Evolutionary conservation across 2,797 vertebrate species (phyloP).

Genomic region (Urophycis tenuis): DNA sequence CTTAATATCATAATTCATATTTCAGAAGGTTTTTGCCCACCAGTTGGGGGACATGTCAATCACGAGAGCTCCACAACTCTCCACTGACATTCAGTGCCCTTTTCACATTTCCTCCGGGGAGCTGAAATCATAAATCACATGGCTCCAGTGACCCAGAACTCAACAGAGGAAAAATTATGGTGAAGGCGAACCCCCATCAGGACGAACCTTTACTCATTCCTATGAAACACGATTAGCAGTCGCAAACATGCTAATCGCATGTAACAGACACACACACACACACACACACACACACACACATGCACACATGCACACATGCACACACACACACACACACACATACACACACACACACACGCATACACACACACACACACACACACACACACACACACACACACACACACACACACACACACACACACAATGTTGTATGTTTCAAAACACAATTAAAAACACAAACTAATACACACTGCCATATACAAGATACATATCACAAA

Average conservation of each 20-base stretch:
- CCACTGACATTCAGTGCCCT: slow-evolving; percentile 68
- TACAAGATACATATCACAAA: not conserved
- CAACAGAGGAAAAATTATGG: slow-evolving; percentile 21
- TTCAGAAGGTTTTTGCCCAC: slow-evolving; percentile 34
- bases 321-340: slow-evolving; percentile 1
- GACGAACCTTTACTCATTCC: slow-evolving; percentile 42
- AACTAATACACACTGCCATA: too few relatives aligned
- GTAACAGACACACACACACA: slow-evolving; percentile 4
- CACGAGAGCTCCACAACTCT: slow-evolving; percentile 60
- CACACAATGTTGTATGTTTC: too few relatives aligned
- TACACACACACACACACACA: slow-evolving; percentile 11
- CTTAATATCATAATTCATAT: slow-evolving; percentile 43
- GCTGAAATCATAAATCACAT: slow-evolving; percentile 64
- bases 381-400: slow-evolving; percentile 14
- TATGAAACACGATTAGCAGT: slow-evolving; percentile 57
- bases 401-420: slow-evolving; percentile 12
- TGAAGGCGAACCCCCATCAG: slow-evolving; percentile 34
- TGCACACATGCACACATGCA: not conserved
- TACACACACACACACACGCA: slow-evolving; percentile 3
- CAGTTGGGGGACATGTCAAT: slow-evolving; percentile 57
- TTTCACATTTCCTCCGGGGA: slow-evolving; percentile 69
- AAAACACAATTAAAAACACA: too few relatives aligned
- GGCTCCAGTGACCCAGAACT: slow-evolving; percentile 51
- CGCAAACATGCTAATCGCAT: slow-evolving; percentile 9
- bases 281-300: slow-evolving; percentile 3